Percentiles rank a stretch among this genome's conserved stretches.
These are phyloP conservation scores for Prietella phreatophila DNA, from an alignment of 2,113 vertebrate genomes.

Conservation along the genomic window DNA sequence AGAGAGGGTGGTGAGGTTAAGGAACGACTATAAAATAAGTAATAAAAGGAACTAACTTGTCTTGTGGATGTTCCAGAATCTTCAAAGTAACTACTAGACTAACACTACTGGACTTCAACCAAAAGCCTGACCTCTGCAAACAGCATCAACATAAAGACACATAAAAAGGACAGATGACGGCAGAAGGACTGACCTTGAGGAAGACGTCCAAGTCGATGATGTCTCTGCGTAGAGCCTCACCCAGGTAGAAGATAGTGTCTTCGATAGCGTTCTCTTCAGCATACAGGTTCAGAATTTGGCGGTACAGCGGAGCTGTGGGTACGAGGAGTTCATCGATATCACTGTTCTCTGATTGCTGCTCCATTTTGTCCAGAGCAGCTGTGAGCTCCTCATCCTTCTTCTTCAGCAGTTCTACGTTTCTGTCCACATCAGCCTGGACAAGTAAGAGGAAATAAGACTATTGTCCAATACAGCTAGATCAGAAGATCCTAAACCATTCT, in stretches of 20 bases:
- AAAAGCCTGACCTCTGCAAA: neutral
- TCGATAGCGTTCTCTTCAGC: slow-evolving; percentile 98
- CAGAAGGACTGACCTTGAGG: slow-evolving; percentile 81
- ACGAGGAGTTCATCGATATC: slow-evolving; percentile 98
- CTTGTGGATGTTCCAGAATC: neutral
- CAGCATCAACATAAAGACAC: no score
- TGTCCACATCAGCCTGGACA: slow-evolving; percentile 88
- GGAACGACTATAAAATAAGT: neutral
- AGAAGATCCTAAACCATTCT: neutral
- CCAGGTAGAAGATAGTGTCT: slow-evolving; percentile 98
- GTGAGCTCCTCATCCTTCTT: slow-evolving; percentile 96
- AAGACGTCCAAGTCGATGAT: slow-evolving; percentile 98
- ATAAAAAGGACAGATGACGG: neutral
- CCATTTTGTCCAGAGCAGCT: slow-evolving; percentile 94
- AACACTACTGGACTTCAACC: neutral
- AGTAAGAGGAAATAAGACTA: neutral
- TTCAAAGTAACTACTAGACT: neutral
- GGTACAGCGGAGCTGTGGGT: slow-evolving; percentile 95
- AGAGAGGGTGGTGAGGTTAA: neutral
- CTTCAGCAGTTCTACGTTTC: slow-evolving; percentile 92
- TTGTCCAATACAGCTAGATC: neutral
- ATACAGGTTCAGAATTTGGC: slow-evolving; percentile 97
- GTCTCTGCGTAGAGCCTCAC: slow-evolving; percentile 89
- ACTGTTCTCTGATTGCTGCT: slow-evolving; percentile 95
- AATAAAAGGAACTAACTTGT: neutral